Percentiles rank a stretch among this genome's conserved stretches.
These are phyloP conservation scores for Leucopsar rothschildi DNA, from an alignment of 2,113 vertebrate genomes.

Conservation along the genomic window DNA sequence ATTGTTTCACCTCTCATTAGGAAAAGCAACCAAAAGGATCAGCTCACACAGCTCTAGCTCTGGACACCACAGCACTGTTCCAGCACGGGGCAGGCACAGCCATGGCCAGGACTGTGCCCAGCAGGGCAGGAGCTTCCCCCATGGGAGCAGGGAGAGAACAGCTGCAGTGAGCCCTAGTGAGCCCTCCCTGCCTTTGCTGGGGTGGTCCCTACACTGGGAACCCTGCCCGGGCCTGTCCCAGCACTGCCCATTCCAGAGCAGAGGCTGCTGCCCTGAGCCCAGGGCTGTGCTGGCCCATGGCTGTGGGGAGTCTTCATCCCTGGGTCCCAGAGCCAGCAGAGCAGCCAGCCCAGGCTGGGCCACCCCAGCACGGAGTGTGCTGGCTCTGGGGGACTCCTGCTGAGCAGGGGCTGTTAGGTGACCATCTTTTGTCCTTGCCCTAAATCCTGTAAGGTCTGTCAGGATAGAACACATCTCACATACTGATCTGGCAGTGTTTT, in stretches of 20 bases:
- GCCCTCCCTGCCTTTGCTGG: too few relatives aligned
- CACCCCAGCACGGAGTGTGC: too few relatives aligned
- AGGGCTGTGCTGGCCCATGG: fast-evolving
- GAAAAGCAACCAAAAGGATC: neutral
- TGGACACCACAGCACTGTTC: fast-evolving
- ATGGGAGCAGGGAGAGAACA: too few relatives aligned
- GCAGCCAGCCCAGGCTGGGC: neutral
- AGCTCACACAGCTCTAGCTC: fast-evolving
- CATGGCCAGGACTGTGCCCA: neutral
- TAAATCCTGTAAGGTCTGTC: neutral
- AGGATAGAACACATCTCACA: neutral
- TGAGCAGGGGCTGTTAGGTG: neutral
- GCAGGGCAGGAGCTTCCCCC: neutral
- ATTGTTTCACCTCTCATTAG: neutral
- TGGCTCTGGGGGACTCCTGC: neutral
- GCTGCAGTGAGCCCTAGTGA: too few relatives aligned
- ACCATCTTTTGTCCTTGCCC: neutral
- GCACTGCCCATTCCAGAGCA: neutral
- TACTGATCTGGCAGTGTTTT: neutral
- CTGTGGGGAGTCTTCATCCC: neutral
- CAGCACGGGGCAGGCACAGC: neutral
- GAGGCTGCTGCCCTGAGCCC: neutral
- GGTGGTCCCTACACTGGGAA: fast-evolving
- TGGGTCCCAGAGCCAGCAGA: neutral
- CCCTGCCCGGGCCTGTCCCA: fast-evolving